phyloP scores from a whole-genome alignment of 2,113 vertebrate genomes.

The Amblyopsis rosae region DNA sequence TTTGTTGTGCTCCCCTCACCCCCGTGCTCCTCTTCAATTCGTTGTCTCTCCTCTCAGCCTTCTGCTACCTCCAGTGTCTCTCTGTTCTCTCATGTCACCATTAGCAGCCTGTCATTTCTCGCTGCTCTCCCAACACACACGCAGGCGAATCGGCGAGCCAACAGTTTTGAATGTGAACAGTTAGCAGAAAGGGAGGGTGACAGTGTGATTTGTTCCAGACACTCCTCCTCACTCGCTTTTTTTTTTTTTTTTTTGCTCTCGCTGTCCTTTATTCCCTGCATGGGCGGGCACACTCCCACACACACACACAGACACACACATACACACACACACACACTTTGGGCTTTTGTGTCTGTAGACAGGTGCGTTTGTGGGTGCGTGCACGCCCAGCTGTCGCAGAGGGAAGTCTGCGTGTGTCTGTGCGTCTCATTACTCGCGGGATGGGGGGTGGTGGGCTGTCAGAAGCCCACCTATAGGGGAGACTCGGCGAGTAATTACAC shows the following conservation, averaged over 20 bases:
- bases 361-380: constrained; percentile 8
- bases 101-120: background rate
- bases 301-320: constrained; percentile 16
- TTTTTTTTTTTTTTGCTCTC: constrained; percentile 31
- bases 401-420: constrained; percentile 30
- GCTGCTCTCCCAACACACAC: too few species aligned
- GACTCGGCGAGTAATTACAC: constrained; percentile 11
- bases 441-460: constrained; percentile 44
- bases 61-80: constrained; percentile 1
- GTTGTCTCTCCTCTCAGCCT: constrained; percentile 12
- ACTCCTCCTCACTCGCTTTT: constrained; percentile 27
- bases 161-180: constrained; percentile 11
- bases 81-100: constrained; percentile 10
- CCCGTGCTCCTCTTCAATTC: constrained; percentile 18
- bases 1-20: constrained; percentile 22
- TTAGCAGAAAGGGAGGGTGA: constrained; percentile 43
- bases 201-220: constrained; percentile 38
- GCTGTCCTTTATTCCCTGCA: constrained; percentile 10
- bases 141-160: constrained; percentile 23
- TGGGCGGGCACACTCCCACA: background rate
- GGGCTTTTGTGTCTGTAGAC: constrained; percentile 20
- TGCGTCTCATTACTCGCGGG: constrained; percentile 44
- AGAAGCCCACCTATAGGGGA: constrained; percentile 37
- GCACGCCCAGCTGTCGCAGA: background rate
- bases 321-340: constrained; percentile 5